Evolutionary conservation across 2,113 vertebrate species (phyloP), one percentile per base, ranked within the genome.

Genomic region (Engraulis encrasicolus): DNA sequence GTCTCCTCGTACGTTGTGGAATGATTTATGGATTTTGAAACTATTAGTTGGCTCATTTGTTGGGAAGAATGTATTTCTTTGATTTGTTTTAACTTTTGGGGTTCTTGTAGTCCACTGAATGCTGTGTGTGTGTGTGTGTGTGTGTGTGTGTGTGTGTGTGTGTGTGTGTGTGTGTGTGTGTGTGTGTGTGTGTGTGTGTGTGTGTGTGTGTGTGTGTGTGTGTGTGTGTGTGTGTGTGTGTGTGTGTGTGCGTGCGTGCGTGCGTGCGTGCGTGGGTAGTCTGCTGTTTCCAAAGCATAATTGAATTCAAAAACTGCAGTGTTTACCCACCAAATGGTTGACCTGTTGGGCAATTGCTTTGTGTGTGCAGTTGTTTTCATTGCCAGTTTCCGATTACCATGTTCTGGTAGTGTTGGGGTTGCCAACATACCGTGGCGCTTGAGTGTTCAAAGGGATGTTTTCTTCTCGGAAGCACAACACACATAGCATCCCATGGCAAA

Each of bases 21-120:
- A 78, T 78, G 54, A 78, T 87, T 82, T 31, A 66, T 84, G 40
- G 14, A 71, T 85, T 50, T 85, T 78, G 48, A 78, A 77, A 78
- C 82, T 36, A 89, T 87, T 87, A 87, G 87, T 86, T 83, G 84
- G 15, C 82, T 86, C 74, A 45, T 91, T 90, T 87, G 87, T 79
- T 78, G 34, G 45, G 79, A 78, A 82, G n/a, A n/a, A n/a, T n/a
- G 83, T 6, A 7, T 14, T 79, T 61, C 66, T 77, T 14, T 66
- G 1, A 66, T n/a, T n/a, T n/a, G n/a, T n/a, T n/a, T n/a, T n/a
- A n/a, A n/a, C n/a, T n/a, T n/a, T n/a, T n/a, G n/a, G n/a, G n/a
- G n/a, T n/a, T n/a, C n/a, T n/a, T n/a, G n/a, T n/a, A n/a, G n/a
- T n/a, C n/a, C n/a, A n/a, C n/a, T n/a, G n/a, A n/a, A n/a, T n/a